phyloP scores from a whole-genome alignment of 2,888 invertebrate genomes.

The Drosophila picticornis region DNA sequence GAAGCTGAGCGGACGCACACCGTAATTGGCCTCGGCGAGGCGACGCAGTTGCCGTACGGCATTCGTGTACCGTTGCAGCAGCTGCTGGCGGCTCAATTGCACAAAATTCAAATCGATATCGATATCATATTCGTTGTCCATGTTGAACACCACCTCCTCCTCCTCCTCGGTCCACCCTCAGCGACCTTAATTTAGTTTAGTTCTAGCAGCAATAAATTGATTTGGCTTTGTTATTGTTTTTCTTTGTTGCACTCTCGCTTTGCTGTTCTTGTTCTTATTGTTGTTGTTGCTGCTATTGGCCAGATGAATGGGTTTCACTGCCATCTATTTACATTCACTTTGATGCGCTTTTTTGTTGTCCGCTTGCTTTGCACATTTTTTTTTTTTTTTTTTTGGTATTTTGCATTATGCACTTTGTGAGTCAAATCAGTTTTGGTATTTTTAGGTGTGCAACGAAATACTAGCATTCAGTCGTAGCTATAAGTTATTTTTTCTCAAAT shows the following conservation, averaged over 20 bases:
- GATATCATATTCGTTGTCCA: constrained; percentile 70
- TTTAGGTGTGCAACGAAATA: neutral
- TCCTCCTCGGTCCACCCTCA: neutral
- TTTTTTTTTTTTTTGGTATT: constrained; percentile 22
- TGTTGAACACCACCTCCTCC: constrained; percentile 31
- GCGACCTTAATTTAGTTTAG: constrained; percentile 5
- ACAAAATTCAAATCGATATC: constrained; percentile 71
- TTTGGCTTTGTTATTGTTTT: neutral
- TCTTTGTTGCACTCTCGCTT: constrained; percentile 12
- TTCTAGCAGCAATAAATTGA: neutral
- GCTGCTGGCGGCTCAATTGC: constrained; percentile 79
- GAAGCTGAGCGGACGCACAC: constrained; percentile 88
- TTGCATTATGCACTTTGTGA: constrained; percentile 13
- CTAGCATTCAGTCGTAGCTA: neutral
- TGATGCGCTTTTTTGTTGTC: constrained; percentile 27
- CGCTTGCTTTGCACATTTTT: constrained; percentile 1
- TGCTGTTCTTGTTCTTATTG: neutral
- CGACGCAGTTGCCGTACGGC: constrained; percentile 87
- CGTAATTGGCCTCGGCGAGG: constrained; percentile 87
- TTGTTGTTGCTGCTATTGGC: neutral
- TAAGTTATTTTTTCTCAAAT: neutral
- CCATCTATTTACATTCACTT: constrained; percentile 49
- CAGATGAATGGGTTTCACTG: constrained; percentile 8
- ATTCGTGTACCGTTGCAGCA: constrained; percentile 86
- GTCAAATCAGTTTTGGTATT: constrained; percentile 7